Percentiles rank a stretch among this genome's conserved stretches.
phyloP scores from a whole-genome alignment of 2,113 vertebrate genomes.

The Plestiodon gilberti region DNA sequence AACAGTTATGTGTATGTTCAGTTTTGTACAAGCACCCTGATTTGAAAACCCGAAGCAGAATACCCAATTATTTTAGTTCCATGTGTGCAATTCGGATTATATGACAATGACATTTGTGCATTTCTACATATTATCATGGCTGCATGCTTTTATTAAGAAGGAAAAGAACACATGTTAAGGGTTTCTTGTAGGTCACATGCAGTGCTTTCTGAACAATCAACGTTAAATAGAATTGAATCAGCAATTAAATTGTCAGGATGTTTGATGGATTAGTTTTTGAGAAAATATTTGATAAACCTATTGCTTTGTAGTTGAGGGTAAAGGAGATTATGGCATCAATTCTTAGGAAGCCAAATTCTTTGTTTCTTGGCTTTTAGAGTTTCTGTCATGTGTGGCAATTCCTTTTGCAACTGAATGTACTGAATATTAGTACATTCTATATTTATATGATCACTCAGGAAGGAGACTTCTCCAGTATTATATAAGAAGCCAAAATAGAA shows the following conservation, averaged over 20 bases:
- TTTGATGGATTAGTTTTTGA: not conserved
- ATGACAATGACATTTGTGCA: not conserved
- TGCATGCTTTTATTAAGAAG: not conserved
- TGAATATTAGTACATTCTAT: not conserved
- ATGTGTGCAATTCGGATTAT: not conserved
- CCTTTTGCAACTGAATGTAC: not conserved
- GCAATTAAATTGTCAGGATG: not conserved
- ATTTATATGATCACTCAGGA: not conserved
- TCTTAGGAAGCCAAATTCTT: not conserved
- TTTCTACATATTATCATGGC: not conserved
- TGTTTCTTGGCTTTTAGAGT: not conserved
- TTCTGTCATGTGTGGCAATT: not conserved
- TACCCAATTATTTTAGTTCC: not conserved
- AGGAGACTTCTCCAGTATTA: not conserved
- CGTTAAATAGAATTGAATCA: not conserved
- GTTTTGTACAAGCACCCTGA: not conserved
- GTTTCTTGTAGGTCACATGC: not conserved
- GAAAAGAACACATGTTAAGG: not conserved
- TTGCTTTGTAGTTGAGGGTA: not conserved
- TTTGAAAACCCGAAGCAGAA: not conserved
- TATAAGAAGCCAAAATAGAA: not conserved
- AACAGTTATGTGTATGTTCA: not conserved
- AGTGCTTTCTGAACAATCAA: not conserved
- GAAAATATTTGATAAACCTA: not conserved
- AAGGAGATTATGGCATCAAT: not conserved